Conservation (phyloP, 2,797 vertebrate species). For the Falco berigora region DNA sequence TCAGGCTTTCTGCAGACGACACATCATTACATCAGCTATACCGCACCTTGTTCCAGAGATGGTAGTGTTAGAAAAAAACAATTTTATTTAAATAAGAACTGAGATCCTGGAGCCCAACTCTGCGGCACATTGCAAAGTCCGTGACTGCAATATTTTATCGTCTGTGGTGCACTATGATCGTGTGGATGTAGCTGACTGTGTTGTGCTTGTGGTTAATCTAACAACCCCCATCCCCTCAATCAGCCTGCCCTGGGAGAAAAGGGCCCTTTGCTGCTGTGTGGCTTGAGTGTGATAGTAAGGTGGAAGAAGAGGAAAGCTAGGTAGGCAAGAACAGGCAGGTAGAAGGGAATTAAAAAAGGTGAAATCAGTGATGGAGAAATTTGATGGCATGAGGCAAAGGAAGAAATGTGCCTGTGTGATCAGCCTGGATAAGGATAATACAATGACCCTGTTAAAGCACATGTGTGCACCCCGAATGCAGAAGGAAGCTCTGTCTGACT, state of each 20-base stretch:
- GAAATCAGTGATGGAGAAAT: not conserved
- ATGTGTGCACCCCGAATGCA: not conserved
- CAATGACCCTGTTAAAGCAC: not conserved
- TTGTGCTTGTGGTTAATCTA: not conserved
- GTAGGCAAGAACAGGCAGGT: not conserved
- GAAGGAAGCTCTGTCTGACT: not conserved
- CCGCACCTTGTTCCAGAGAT: not conserved
- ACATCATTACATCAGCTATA: not conserved
- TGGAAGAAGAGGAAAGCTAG: not conserved
- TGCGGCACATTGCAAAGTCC: not conserved
- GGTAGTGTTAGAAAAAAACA: not conserved
- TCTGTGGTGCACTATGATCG: not conserved
- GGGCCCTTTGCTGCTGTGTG: not conserved
- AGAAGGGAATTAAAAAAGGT: not conserved
- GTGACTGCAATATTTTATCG: accelerated
- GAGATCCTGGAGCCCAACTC: not conserved
- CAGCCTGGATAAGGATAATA: not conserved
- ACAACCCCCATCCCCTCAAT: not conserved
- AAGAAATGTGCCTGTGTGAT: not conserved
- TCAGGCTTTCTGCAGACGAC: not conserved
- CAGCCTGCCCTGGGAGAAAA: not conserved
- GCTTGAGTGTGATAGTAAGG: not conserved
- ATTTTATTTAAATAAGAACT: slow-evolving; percentile 58
- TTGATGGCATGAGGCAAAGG: not conserved
- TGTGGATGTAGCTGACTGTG: not conserved